These are phyloP conservation scores for Centrocercus urophasianus DNA, from an alignment of 2,113 vertebrate genomes.

Conservation along the genomic window DNA sequence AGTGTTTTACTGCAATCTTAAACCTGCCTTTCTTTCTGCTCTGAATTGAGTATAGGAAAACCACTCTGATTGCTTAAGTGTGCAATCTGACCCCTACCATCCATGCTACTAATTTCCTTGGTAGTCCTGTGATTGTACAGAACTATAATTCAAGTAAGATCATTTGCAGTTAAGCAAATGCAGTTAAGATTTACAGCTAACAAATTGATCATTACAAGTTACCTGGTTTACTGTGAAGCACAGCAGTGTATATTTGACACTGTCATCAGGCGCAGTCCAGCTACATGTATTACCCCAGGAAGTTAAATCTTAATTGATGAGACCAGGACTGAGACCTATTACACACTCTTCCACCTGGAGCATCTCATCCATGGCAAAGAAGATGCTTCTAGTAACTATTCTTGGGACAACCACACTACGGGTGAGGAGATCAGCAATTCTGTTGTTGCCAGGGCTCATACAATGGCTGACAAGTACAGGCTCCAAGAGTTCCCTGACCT, in stretches of 20 bases:
- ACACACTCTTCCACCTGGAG: constrained; percentile 77
- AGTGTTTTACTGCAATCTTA: neutral
- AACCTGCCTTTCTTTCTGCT: neutral
- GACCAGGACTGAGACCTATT: constrained; percentile 77
- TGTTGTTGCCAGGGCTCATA: constrained; percentile 17
- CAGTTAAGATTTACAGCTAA: neutral
- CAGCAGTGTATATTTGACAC: neutral
- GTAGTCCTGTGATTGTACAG: neutral
- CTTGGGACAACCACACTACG: constrained; percentile 50
- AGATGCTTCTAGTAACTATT: constrained; percentile 63
- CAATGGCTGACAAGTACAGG: constrained; percentile 54
- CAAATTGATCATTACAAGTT: neutral
- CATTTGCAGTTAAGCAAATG: neutral
- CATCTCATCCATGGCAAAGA: constrained; percentile 62
- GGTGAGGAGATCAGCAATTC: constrained; percentile 53
- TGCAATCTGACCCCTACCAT: neutral
- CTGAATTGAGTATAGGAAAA: neutral
- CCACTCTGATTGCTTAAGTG: neutral
- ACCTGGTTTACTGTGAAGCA: neutral
- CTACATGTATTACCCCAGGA: neutral
- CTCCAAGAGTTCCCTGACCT: constrained; percentile 40
- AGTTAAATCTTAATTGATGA: constrained; percentile 12
- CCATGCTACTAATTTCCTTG: neutral
- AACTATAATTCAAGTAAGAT: neutral
- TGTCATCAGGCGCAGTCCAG: neutral